These are phyloP conservation scores for Pogonomyrmex californicus DNA, from an alignment of 1,140 invertebrate species.

Conservation along the genomic window DNA sequence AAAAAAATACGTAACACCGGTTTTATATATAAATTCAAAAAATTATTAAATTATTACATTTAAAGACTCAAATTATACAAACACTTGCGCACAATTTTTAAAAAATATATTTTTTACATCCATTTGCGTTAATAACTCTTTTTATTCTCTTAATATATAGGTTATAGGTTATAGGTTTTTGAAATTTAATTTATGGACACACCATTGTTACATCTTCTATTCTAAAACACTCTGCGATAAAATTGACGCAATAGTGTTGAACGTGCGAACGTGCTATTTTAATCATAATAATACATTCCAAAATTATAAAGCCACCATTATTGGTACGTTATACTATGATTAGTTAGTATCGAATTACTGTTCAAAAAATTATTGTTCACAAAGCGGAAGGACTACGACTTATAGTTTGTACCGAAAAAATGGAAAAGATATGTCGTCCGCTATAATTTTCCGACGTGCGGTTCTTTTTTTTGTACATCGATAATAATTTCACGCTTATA, in stretches of 20 bases:
- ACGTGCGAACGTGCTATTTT: constrained; percentile 43
- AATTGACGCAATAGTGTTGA: not conserved
- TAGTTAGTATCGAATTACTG: constrained; percentile 3
- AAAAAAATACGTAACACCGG: not conserved
- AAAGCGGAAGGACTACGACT: not conserved
- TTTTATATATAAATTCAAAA: not conserved
- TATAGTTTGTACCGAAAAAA: not conserved
- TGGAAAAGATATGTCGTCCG: not conserved
- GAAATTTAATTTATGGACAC: not conserved
- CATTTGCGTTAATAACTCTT: not conserved
- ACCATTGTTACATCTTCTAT: not conserved
- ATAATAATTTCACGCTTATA: not conserved
- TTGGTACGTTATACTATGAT: not conserved
- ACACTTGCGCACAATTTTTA: too few species aligned
- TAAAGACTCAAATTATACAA: not conserved
- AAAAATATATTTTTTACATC: too few species aligned
- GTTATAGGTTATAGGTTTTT: too few species aligned
- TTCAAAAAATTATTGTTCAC: not conserved
- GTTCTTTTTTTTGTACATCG: not conserved
- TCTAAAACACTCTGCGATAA: not conserved
- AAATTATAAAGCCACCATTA: constrained; percentile 7
- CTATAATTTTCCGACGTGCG: not conserved
- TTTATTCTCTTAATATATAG: not conserved
- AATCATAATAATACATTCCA: constrained; percentile 11
- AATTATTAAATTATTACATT: not conserved